A percentile compares a stretch with the other conserved stretches of the same genome.
Conservation (phyloP, 1,140 invertebrate species). For the Temnothorax nylanderi region DNA sequence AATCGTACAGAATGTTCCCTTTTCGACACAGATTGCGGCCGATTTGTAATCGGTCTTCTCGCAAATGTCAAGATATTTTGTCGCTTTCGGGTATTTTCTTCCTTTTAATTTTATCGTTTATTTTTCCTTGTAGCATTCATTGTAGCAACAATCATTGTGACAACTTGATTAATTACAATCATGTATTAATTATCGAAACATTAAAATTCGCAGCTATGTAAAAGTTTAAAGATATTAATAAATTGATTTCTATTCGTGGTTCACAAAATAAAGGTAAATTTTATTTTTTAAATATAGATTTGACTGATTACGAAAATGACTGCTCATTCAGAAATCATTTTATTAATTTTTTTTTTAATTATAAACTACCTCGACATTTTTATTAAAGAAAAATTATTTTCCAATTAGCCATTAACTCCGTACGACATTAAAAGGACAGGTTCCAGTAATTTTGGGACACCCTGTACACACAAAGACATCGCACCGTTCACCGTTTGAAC, state of each 20-base stretch:
- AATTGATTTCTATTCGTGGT: neutral
- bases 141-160: neutral
- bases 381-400: neutral
- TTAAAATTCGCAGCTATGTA: neutral
- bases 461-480: neutral
- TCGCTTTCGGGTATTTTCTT: neutral
- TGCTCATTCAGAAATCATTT: neutral
- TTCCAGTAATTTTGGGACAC: constrained; percentile 5
- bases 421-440: neutral
- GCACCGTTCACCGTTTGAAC: neutral
- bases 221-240: neutral
- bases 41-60: neutral
- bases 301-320: neutral
- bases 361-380: neutral
- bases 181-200: neutral
- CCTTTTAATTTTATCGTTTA: neutral
- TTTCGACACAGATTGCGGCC: neutral
- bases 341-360: neutral
- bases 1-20: neutral
- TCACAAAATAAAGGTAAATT: neutral
- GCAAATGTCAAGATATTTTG: neutral
- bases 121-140: neutral
- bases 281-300: neutral
- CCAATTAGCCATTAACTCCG: neutral
- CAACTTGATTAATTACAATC: neutral